Evolutionary conservation across 2,888 invertebrate species (phyloP).

Genomic region (Ectobius pallidus): DNA sequence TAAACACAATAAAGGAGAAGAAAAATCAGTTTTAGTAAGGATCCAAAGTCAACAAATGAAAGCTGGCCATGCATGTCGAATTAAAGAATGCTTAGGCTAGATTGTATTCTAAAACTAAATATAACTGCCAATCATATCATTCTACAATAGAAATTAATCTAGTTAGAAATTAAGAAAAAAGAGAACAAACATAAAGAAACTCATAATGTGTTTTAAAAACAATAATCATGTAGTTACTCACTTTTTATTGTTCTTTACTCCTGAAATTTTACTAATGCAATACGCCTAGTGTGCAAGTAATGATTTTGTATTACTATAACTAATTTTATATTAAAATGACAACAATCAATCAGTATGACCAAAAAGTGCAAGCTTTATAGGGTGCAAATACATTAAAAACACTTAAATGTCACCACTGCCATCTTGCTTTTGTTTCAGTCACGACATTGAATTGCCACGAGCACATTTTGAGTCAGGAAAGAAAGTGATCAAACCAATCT

Average conservation of each 20-base stretch:
- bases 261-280: constrained; percentile 26
- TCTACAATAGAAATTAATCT: constrained; percentile 12
- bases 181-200: too few species aligned
- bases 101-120: constrained; percentile 4
- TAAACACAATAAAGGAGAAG: constrained; percentile 7
- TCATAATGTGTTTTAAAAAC: constrained; percentile 17
- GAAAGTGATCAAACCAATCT: too few species aligned
- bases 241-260: constrained; percentile 20
- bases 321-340: neutral
- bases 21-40: neutral
- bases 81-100: constrained; percentile 13
- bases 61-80: constrained; percentile 13
- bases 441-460: constrained; percentile 31
- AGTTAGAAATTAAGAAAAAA: too few species aligned
- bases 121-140: neutral
- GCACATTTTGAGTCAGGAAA: constrained; percentile 5
- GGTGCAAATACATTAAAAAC: constrained; percentile 17
- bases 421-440: constrained; percentile 57
- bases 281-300: neutral
- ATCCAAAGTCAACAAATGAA: neutral
- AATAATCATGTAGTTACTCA: constrained; percentile 27
- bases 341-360: neutral
- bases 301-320: neutral
- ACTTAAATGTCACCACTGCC: constrained; percentile 56
- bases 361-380: constrained; percentile 3